phyloP scores from a whole-genome alignment of 2,888 invertebrate genomes.

The Drosophila macrospina region DNA sequence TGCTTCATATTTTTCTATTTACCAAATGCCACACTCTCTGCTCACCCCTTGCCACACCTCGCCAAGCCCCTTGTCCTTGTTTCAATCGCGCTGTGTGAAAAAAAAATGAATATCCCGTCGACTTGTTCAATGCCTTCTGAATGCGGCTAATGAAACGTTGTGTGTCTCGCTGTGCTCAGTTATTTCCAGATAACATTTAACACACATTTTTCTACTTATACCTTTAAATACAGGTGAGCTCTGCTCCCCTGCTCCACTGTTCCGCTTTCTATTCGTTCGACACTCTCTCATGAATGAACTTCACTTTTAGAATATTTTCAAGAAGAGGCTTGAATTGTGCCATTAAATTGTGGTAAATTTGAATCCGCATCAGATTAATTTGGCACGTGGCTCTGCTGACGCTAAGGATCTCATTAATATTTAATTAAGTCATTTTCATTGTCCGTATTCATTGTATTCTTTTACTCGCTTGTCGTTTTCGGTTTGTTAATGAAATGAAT shows the following conservation, averaged over 20 bases:
- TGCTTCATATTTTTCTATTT: constrained; percentile 74
- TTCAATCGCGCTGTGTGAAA: not conserved
- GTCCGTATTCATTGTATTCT: constrained; percentile 15
- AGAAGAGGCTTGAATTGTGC: constrained; percentile 16
- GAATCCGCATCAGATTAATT: constrained; percentile 35
- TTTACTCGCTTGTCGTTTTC: constrained; percentile 31
- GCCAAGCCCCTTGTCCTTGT: no score
- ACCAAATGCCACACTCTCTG: constrained; percentile 21
- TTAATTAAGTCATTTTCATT: constrained; percentile 71
- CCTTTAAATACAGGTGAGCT: constrained; percentile 60
- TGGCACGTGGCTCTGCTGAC: constrained; percentile 44
- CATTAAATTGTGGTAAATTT: constrained; percentile 14
- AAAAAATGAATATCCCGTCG: constrained; percentile 71
- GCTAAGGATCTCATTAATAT: constrained; percentile 66
- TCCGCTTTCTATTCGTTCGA: no score
- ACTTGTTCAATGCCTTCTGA: constrained; percentile 63
- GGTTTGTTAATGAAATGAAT: constrained; percentile 64
- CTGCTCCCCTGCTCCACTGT: not conserved
- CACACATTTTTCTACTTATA: constrained; percentile 39
- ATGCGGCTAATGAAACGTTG: constrained; percentile 70
- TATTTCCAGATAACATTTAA: constrained; percentile 66
- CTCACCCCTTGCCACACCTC: not conserved
- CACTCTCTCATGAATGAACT: not conserved
- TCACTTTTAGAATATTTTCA: constrained; percentile 12
- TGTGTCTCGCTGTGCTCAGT: constrained; percentile 36